phyloP scores from a whole-genome alignment of 2,888 invertebrate genomes.

The Parnassius smintheus region DNA sequence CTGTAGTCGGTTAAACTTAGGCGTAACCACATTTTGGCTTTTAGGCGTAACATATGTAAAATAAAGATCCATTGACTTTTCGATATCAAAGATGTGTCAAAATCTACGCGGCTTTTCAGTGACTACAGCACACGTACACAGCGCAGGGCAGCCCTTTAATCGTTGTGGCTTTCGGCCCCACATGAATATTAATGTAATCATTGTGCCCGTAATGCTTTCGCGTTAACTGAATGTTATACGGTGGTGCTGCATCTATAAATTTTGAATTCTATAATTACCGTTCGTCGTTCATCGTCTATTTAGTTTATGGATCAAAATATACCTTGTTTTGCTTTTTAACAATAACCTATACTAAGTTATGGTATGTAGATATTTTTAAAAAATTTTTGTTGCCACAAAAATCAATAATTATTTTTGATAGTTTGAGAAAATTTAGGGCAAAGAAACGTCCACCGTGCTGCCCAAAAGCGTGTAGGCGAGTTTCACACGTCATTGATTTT shows the following conservation, averaged over 20 bases:
- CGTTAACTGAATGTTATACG: slow-evolving; percentile 34
- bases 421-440: too few species aligned
- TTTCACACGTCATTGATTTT: too few species aligned
- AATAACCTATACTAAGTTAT: not conserved
- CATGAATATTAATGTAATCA: slow-evolving; percentile 62
- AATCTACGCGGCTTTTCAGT: slow-evolving; percentile 1
- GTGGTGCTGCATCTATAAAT: slow-evolving; percentile 13
- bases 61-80: not conserved
- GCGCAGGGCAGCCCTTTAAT: slow-evolving; percentile 52
- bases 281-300: not conserved
- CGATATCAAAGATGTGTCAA: slow-evolving; percentile 15
- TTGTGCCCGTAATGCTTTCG: slow-evolving; percentile 43
- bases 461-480: too few species aligned
- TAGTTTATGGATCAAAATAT: not conserved
- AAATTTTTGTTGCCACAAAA: too few species aligned
- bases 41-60: too few species aligned
- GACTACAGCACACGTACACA: slow-evolving; percentile 34
- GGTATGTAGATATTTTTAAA: too few species aligned
- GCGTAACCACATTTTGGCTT: too few species aligned
- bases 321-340: not conserved
- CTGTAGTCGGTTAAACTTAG: too few species aligned
- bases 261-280: slow-evolving; percentile 14
- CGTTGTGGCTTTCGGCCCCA: slow-evolving; percentile 41
- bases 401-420: too few species aligned
- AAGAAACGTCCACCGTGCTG: too few species aligned